Base-by-base conservation (phyloP, 2,888 invertebrate species). In the Esperia sulphurella region DNA sequence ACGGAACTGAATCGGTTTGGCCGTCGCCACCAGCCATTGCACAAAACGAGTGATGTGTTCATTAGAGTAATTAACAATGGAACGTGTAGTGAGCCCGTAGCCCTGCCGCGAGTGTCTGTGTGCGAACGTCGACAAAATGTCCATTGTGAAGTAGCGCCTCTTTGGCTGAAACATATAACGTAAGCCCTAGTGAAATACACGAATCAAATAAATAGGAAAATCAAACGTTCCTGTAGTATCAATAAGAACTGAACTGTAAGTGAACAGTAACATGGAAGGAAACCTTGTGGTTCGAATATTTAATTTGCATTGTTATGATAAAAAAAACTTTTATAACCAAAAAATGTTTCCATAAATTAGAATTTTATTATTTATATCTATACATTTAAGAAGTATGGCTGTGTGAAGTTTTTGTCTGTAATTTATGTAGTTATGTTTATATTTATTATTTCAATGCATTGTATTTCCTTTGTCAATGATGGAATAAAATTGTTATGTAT, bases 341-440 rank as follows among this genome's bases (percentile, higher is more conserved):
- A 50, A 84, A 81, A 78, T 75, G 72, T 77, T 75, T 75, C 73
- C 71, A 67, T 75, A 73, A 78, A 72, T 75, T 79, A 75, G 69
- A 66, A 62, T 65, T 73, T 66, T 75, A 70, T 65, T 71, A 76
- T 84, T 84, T 86, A 83, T 86, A 83, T 85, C 83, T 80, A 79
- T 80, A 63, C 21, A 21, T 21, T 21, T 84, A 81, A 75, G 78
- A 75, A 80, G 84, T 83, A 87, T 84, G 88, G 86, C 86, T 88
- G 86, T 87, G 87, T 85, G 82, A 86, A 73, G 76, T 68, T 81
- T 71, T 83, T 72, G 75, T 79, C 75, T 81, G 72, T 83, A 83
- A 79, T 82, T 75, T 79, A 74, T 83, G 68, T 80, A 78, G 66
- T 63, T 58, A 55, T 61, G 50, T 72, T 70, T 72, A 63, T 72